Percentiles rank a stretch among this genome's conserved stretches.
Evolutionary conservation across 2,888 invertebrate species (phyloP).

Genomic region (Agrochola circellaris): DNA sequence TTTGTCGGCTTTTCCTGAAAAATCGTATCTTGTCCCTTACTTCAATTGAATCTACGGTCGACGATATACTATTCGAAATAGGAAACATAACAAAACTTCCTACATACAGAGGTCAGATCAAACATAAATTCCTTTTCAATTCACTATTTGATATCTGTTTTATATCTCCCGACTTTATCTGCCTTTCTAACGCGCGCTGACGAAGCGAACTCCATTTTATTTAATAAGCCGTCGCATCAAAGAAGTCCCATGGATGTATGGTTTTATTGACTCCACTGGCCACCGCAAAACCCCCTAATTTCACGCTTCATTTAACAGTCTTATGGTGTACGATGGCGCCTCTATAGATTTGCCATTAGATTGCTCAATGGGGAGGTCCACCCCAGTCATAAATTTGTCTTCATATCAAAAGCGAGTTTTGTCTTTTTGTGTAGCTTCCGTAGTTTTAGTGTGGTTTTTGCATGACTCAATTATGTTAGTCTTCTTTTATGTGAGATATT

Average conservation of each 20-base stretch:
- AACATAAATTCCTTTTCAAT: conserved; percentile 48
- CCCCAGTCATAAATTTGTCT: conserved; percentile 78
- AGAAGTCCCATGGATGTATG: conserved; percentile 68
- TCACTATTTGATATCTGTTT: conserved; percentile 52
- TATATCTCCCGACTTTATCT: conserved; percentile 45
- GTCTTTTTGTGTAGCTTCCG: conserved; percentile 47
- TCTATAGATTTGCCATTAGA: conserved; percentile 87
- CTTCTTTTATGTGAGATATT: conserved; percentile 2
- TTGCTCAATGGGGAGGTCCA: conserved; percentile 76
- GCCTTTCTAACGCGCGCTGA: conserved; percentile 49
- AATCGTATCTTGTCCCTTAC: no score
- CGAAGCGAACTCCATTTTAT: conserved; percentile 58
- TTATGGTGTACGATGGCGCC: conserved; percentile 85
- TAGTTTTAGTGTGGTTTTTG: conserved; percentile 40
- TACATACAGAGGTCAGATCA: conserved; percentile 17
- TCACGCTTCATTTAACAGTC: conserved; percentile 88
- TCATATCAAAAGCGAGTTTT: conserved; percentile 72
- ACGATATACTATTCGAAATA: not conserved
- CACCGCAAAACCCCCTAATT: conserved; percentile 86
- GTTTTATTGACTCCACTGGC: conserved; percentile 77
- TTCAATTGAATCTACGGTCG: no score
- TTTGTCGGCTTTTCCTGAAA: no score
- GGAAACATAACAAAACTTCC: conserved; percentile 19
- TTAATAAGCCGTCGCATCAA: conserved; percentile 68
- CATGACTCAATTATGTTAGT: conserved; percentile 35